These are phyloP conservation scores for Spialia ferax DNA, from an alignment of 2,888 invertebrate species.

Conservation along the genomic window DNA sequence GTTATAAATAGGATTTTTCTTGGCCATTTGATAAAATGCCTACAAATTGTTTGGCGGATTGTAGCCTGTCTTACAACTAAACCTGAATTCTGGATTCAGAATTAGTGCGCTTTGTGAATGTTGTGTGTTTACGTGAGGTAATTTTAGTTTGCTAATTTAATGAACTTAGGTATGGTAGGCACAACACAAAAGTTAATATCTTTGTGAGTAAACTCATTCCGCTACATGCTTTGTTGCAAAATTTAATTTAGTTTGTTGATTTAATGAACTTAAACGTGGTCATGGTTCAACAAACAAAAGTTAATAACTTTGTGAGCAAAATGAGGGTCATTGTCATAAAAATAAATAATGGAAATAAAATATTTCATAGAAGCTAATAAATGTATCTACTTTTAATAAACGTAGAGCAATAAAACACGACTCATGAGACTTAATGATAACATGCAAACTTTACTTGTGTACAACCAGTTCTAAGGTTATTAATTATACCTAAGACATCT, in stretches of 20 bases:
- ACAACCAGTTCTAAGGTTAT: constrained; percentile 48
- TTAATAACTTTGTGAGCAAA: not conserved
- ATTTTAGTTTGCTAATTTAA: too few relatives aligned
- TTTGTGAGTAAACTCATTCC: too few relatives aligned
- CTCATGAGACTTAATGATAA: constrained; percentile 47
- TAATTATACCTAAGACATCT: constrained; percentile 50
- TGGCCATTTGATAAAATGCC: too few relatives aligned
- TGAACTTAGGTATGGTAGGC: not conserved
- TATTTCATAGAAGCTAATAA: constrained; percentile 27
- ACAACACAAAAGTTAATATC: not conserved
- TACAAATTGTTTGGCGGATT: too few relatives aligned
- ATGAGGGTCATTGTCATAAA: constrained; percentile 9
- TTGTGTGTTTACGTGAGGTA: too few relatives aligned
- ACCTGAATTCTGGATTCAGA: too few relatives aligned
- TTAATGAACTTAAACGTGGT: not conserved
- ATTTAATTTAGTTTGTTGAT: not conserved
- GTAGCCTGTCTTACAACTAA: too few relatives aligned
- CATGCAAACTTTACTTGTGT: constrained; percentile 48
- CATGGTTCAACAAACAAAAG: not conserved
- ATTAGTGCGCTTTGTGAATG: too few relatives aligned
- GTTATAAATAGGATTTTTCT: too few relatives aligned
- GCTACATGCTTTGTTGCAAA: too few relatives aligned
- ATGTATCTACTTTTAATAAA: constrained; percentile 39
- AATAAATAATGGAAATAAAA: constrained; percentile 12
- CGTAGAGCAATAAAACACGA: constrained; percentile 34